A percentile compares a stretch with the other conserved stretches of the same genome.
Evolutionary conservation across 2,797 vertebrate genomes (phyloP).

Genomic region (Odontamblyopus rebecca): DNA sequence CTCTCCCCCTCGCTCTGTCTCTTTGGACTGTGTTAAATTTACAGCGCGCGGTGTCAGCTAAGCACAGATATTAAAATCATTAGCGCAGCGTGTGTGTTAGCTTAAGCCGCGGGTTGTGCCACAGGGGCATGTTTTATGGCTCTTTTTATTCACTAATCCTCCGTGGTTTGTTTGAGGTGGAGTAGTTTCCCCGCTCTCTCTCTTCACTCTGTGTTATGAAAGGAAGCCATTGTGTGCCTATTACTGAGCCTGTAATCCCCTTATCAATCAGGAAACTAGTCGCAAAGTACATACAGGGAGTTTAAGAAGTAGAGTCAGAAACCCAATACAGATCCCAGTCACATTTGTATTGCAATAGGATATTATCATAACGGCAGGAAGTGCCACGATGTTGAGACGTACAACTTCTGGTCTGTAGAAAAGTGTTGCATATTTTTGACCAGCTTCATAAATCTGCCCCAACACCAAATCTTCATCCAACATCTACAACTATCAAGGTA

Average conservation of each 20-base stretch:
- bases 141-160: slow-evolving; percentile 64
- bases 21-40: slow-evolving; percentile 44
- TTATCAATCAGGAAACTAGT: slow-evolving; percentile 52
- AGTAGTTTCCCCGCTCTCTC: slow-evolving; percentile 21
- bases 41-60: slow-evolving; percentile 53
- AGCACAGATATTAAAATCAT: slow-evolving; percentile 67
- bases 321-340: slow-evolving; percentile 36
- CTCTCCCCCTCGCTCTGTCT: not conserved
- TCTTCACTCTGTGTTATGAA: slow-evolving; percentile 59
- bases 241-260: slow-evolving; percentile 58
- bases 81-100: slow-evolving; percentile 52
- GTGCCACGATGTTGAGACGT: too few species aligned
- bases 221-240: slow-evolving; percentile 52
- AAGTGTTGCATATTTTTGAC: too few species aligned
- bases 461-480: too few species aligned
- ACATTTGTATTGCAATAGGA: not conserved
- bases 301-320: slow-evolving; percentile 34
- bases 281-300: slow-evolving; percentile 31
- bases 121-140: slow-evolving; percentile 59
- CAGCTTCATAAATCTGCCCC: too few species aligned
- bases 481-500: too few species aligned
- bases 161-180: slow-evolving; percentile 38
- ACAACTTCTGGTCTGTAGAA: too few species aligned
- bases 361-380: too few species aligned
- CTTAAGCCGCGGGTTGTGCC: slow-evolving; percentile 47